Evolutionary conservation across 2,888 invertebrate genomes (phyloP).

Genomic region (Mamestra brassicae): DNA sequence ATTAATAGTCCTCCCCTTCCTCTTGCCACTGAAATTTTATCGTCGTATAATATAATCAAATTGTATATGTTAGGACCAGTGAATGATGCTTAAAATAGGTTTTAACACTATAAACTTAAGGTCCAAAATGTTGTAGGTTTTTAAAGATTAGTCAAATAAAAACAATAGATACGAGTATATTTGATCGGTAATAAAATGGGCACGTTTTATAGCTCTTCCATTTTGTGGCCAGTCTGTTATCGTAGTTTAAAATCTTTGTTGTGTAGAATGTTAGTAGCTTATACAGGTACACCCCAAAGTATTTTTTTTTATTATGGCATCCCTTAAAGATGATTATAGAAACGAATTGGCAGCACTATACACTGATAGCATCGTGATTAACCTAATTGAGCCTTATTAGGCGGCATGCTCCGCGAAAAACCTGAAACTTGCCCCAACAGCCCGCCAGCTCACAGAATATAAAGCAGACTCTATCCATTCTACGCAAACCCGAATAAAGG

Average conservation of each 20-base stretch:
- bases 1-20: slow-evolving; percentile 71
- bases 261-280: slow-evolving; percentile 14
- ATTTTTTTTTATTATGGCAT: too few relatives aligned
- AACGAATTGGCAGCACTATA: slow-evolving; percentile 10
- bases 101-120: slow-evolving; percentile 65
- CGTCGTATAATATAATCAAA: slow-evolving; percentile 77
- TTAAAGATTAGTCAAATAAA: slow-evolving; percentile 76
- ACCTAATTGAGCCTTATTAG: slow-evolving; percentile 14
- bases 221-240: slow-evolving; percentile 70
- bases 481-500: background rate
- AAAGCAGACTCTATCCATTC: slow-evolving; percentile 10
- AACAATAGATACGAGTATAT: slow-evolving; percentile 76
- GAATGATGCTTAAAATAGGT: slow-evolving; percentile 59
- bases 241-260: slow-evolving; percentile 56
- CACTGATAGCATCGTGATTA: slow-evolving; percentile 17
- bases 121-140: slow-evolving; percentile 62
- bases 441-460: slow-evolving; percentile 14
- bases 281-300: background rate
- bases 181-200: slow-evolving; percentile 80
- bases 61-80: slow-evolving; percentile 67
- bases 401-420: slow-evolving; percentile 7
- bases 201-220: slow-evolving; percentile 74
- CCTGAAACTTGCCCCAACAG: background rate
- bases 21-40: slow-evolving; percentile 77
- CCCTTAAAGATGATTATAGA: background rate